These are phyloP conservation scores for Chironomus riparius DNA, from an alignment of 2,888 invertebrate species.

Conservation along the genomic window DNA sequence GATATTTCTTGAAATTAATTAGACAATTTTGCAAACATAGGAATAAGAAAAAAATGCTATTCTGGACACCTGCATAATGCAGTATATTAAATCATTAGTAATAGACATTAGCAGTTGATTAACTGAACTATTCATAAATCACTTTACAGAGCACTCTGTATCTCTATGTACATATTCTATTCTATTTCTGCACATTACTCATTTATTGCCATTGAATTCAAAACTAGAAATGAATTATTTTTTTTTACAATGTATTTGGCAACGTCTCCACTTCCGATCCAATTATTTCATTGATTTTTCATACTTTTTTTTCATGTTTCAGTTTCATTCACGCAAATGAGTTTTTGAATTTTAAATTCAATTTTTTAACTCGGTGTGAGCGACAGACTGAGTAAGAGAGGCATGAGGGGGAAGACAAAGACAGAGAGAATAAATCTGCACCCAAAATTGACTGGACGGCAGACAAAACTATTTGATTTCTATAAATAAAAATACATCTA, in stretches of 20 bases:
- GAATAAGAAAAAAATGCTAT: background rate
- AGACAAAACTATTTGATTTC: conserved; percentile 16
- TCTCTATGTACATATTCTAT: background rate
- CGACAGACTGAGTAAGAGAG: too few relatives aligned
- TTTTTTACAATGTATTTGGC: conserved; percentile 24
- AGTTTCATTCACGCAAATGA: conserved; percentile 23
- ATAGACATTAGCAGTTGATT: conserved; percentile 14
- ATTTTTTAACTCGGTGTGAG: background rate
- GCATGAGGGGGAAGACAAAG: background rate
- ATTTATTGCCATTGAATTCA: background rate
- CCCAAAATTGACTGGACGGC: background rate
- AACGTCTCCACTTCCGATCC: conserved; percentile 25
- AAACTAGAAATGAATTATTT: background rate
- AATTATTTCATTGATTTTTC: conserved; percentile 25
- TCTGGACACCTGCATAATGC: conserved; percentile 10
- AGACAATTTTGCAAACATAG: conserved; percentile 1
- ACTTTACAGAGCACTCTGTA: background rate
- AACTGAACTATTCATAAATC: conserved; percentile 19
- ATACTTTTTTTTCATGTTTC: background rate
- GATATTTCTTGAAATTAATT: background rate
- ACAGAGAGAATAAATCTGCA: background rate
- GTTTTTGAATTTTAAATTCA: conserved; percentile 13
- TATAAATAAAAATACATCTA: background rate
- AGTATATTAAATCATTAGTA: conserved; percentile 10
- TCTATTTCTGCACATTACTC: background rate